Evolutionary conservation across 2,888 invertebrate species (phyloP), one percentile per base, ranked within the genome.

Genomic region (Macrophya alboannulata): DNA sequence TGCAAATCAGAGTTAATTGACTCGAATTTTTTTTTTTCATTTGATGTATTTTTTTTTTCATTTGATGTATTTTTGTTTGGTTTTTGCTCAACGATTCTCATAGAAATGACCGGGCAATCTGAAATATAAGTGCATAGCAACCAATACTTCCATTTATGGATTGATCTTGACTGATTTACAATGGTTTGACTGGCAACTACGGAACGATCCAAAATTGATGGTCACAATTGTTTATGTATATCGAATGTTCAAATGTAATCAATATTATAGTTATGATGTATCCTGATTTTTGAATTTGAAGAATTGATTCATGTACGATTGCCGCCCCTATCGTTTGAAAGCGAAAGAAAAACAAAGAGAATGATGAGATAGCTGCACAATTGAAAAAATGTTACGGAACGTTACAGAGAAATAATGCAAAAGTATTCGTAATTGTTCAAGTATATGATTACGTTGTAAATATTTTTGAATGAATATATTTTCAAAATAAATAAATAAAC

Each of bases 381-480:
- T 21, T 77, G 15, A 43, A 9, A 59, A 62, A 81, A 62, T 62
- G 40, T 81, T 51, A 17, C 21, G 62, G 9, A 31, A 31, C 0
- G 40, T 17, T n/a, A 83, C 68, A 43, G 43, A 40, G 40, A 40
- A 83, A 83, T 10, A n/a, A 48, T 81, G 71, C 31, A 43, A 62
- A 62, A 25, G 68, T n/a, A 51, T 68, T 48, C 9, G 68, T 71
- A 48, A 83, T 37, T 71, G 45, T 51, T 68, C 45, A 31, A 83
- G 48, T 83, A 68, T 71, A 68, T 71, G 51, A 68, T 71, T 83
- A 31, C 45, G 51, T 68, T 83, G 83, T 83, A 83, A 65, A 83
- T 83, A 83, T 83, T 83, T 71, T 83, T 31, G 48, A 83, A 83
- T 65, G n/a, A 83, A 68, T 83, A 68, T 83, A 83, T 83, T 83